Evolutionary conservation across 2,113 vertebrate species (phyloP), one percentile per base, ranked within the genome.

Genomic region (Pycnonotus jocosus): DNA sequence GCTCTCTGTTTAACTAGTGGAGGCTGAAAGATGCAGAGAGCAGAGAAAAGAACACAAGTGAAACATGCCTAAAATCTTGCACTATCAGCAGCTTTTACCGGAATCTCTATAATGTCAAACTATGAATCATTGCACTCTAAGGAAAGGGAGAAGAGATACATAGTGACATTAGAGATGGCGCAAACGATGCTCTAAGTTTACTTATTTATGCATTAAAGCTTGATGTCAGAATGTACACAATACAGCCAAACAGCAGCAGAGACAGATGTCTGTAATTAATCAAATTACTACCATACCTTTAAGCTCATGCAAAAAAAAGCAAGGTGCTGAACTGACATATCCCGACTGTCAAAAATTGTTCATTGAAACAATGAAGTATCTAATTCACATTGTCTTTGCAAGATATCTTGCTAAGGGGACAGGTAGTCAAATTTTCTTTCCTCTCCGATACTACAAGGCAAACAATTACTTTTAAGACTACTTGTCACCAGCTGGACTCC

Each of bases 1-100:
- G 17, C 16, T 87, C 23, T 45, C 37, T 64, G 6, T 81, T 91
- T 94, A 93, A 92, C 80, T 45, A 86, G 44, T 50, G 66, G 88
- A 90, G 40, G 27, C 33, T 48, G 42, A 40, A 80, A 95, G 60
- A 81, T 4, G 5, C 65, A 33, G 12, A 74, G 14, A 61, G 7
- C 4, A 82, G 58, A 70, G 69, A 68, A 82, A 78, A 76, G 44
- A 66, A 45, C 17, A 53, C 28, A 14, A 68, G 33, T 82, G 94
- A 96, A 94, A 62, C 79, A 76, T 48, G 21, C 90, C 56, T 85
- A 84, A 95, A 96, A 69, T 22, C 28, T 87, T 80, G 15, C 20
- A 62, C 27, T 90, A 64, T 51, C 37, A 86, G 35, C 38, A 57
- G 31, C 3, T 2, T 92, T 95, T 93, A 94, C 23, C 44, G 73